phyloP scores from a whole-genome alignment of 2,797 vertebrate genomes.

The Hydrophis major region DNA sequence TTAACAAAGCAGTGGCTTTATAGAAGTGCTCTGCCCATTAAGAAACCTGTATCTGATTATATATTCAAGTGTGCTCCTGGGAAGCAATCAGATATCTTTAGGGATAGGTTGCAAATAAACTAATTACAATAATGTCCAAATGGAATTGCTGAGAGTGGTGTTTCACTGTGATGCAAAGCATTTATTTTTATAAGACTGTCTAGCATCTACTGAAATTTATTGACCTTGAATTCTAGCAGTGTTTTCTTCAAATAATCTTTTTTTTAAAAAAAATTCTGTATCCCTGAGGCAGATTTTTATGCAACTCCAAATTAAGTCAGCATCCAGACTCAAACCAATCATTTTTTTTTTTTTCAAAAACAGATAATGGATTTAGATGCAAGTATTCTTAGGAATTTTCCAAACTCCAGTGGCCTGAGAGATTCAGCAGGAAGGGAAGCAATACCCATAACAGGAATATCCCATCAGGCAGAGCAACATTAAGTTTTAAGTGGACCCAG shows the following conservation, averaged over 20 bases:
- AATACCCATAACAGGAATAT: neutral
- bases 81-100: conserved; percentile 49
- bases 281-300: conserved; percentile 34
- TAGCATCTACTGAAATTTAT: conserved; percentile 50
- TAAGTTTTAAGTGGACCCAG: neutral
- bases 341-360: conserved; percentile 21
- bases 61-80: conserved; percentile 39
- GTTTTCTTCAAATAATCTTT: conserved; percentile 29
- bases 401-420: neutral
- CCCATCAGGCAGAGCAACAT: neutral
- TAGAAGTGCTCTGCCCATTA: neutral
- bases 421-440: neutral
- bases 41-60: conserved; percentile 35
- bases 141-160: conserved; percentile 39
- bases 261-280: conserved; percentile 34
- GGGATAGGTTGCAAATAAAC: conserved; percentile 54
- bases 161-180: conserved; percentile 39
- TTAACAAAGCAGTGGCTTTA: neutral
- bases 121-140: conserved; percentile 52
- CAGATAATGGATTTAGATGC: neutral
- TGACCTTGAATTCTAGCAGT: conserved; percentile 45
- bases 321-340: conserved; percentile 37
- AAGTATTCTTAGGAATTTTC: neutral
- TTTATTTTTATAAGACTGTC: conserved; percentile 43
- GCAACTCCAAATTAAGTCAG: conserved; percentile 46